Percentiles rank a stretch among this genome's conserved stretches.
Conservation (phyloP, 2,797 vertebrate species). For the Etheostoma perlongum region DNA sequence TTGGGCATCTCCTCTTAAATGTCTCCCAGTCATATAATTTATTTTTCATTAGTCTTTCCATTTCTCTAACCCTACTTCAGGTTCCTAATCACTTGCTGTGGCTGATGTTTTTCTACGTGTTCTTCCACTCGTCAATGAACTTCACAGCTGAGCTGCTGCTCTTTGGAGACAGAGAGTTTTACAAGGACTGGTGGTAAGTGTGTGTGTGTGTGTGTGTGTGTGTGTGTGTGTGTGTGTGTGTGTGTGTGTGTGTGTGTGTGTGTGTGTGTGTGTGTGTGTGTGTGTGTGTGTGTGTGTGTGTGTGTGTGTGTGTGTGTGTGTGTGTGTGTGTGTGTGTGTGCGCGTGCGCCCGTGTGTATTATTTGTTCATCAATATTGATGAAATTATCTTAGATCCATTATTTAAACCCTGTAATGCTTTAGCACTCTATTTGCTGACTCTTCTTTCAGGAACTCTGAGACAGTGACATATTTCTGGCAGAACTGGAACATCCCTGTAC, state of each 20-base stretch:
- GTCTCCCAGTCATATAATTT: not conserved
- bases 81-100: conserved; percentile 95
- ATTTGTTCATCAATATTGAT: conserved; percentile 40
- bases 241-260: too few species aligned
- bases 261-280: too few species aligned
- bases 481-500: conserved; percentile 97
- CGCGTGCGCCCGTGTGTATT: too few species aligned
- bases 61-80: conserved; percentile 66
- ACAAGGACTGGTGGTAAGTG: conserved; percentile 94
- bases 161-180: conserved; percentile 94
- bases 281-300: not conserved
- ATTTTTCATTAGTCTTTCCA: not conserved
- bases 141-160: conserved; percentile 90
- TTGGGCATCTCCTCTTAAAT: not conserved
- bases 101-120: conserved; percentile 96
- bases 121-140: conserved; percentile 94
- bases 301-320: conserved; percentile 14
- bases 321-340: not conserved
- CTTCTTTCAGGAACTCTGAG: conserved; percentile 90
- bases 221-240: too few species aligned
- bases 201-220: not conserved
- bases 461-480: conserved; percentile 95
- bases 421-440: conserved; percentile 37
- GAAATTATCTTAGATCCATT: conserved; percentile 24
- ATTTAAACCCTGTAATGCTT: conserved; percentile 35